A percentile compares a stretch with the other conserved stretches of the same genome.
Evolutionary conservation across 2,888 invertebrate genomes (phyloP).

Genomic region (Xanthia icteritia): DNA sequence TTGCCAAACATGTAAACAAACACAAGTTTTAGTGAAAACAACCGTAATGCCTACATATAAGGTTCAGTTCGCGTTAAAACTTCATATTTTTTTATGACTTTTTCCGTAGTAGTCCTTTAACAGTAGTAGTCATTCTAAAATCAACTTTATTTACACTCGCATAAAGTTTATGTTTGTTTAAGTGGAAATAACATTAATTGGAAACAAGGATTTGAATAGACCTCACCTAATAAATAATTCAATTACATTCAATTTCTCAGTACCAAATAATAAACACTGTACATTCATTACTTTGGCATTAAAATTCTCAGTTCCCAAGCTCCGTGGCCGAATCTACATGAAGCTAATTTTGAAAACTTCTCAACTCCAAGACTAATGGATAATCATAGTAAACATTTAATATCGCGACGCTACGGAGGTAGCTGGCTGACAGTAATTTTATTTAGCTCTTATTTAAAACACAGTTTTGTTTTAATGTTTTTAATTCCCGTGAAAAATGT

Average conservation of each 20-base stretch:
- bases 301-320: slow-evolving; percentile 6
- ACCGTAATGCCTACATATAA: too few relatives aligned
- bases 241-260: neutral
- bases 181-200: too few relatives aligned
- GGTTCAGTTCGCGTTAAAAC: too few relatives aligned
- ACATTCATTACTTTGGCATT: slow-evolving; percentile 1
- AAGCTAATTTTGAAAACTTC: slow-evolving; percentile 25
- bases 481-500: neutral
- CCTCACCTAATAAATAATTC: too few relatives aligned
- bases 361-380: slow-evolving; percentile 14
- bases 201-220: too few relatives aligned
- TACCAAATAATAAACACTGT: neutral
- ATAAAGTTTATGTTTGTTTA: too few relatives aligned
- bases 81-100: too few relatives aligned
- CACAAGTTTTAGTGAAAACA: too few relatives aligned
- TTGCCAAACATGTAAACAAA: too few relatives aligned
- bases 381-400: slow-evolving; percentile 47
- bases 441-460: neutral
- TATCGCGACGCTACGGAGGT: neutral
- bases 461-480: neutral
- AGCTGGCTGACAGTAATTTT: neutral
- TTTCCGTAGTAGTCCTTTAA: too few relatives aligned
- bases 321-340: slow-evolving; percentile 17
- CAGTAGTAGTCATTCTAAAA: too few relatives aligned
- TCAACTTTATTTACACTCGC: too few relatives aligned